These are phyloP conservation scores for Phaedon cochleariae DNA, from an alignment of 2,888 invertebrate genomes.

Conservation along the genomic window DNA sequence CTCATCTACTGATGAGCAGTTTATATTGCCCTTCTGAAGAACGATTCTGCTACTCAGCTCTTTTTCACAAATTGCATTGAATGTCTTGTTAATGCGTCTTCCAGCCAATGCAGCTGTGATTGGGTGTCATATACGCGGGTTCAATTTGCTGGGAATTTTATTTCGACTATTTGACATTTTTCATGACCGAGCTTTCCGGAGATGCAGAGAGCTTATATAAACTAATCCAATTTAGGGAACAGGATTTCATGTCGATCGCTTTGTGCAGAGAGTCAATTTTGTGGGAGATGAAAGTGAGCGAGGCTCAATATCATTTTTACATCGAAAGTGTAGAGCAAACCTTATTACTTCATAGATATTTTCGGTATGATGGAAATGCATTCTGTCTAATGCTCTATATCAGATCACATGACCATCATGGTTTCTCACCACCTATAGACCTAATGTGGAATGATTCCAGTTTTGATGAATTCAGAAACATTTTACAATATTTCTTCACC, in stretches of 20 bases:
- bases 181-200: neutral
- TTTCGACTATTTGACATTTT: neutral
- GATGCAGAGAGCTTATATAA: neutral
- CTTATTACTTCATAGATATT: neutral
- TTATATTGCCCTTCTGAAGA: slow-evolving; percentile 35
- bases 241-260: neutral
- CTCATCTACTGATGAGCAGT: too few species aligned
- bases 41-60: slow-evolving; percentile 24
- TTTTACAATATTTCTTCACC: too few species aligned
- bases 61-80: slow-evolving; percentile 23
- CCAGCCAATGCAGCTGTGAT: slow-evolving; percentile 20
- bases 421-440: too few species aligned
- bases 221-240: neutral
- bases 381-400: too few species aligned
- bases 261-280: neutral
- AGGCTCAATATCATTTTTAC: neutral
- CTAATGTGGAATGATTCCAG: too few species aligned
- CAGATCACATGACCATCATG: too few species aligned
- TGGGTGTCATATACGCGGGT: slow-evolving; percentile 5
- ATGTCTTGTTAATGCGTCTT: slow-evolving; percentile 13
- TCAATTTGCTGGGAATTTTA: neutral
- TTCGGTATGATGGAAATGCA: too few species aligned
- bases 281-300: neutral
- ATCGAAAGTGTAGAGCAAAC: too few species aligned
- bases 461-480: too few species aligned